phyloP scores from a whole-genome alignment of 2,888 invertebrate genomes.

The Drosophila multiciliata region DNA sequence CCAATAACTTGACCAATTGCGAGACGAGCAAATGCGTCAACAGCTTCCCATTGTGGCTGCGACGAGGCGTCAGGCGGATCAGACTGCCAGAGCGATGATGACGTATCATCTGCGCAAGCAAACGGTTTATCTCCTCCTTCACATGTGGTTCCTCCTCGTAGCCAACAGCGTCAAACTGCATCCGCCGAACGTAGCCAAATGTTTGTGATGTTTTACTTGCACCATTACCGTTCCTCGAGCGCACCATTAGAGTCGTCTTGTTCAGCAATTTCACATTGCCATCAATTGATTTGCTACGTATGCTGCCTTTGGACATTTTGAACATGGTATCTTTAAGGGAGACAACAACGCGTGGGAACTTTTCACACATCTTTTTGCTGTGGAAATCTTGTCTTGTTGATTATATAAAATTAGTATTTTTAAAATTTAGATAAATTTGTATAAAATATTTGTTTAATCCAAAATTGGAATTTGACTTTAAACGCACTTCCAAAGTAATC shows the following conservation, averaged over 20 bases:
- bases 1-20: conserved; percentile 67
- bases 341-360: conserved; percentile 62
- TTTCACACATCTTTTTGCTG: conserved; percentile 34
- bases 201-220: neutral
- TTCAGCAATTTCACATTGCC: conserved; percentile 56
- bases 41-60: conserved; percentile 56
- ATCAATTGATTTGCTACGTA: conserved; percentile 23
- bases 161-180: conserved; percentile 77
- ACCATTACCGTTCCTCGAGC: conserved; percentile 9
- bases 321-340: conserved; percentile 51
- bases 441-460: neutral
- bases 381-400: neutral
- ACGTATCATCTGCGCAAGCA: conserved; percentile 58
- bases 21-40: conserved; percentile 65
- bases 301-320: conserved; percentile 11
- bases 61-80: conserved; percentile 56
- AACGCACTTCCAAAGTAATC: neutral
- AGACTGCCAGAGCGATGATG: conserved; percentile 56
- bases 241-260: conserved; percentile 48
- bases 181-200: conserved; percentile 47
- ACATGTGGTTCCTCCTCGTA: conserved; percentile 61
- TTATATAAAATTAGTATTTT: neutral
- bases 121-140: conserved; percentile 44
- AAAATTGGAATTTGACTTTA: neutral
- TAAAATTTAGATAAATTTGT: neutral